Conservation (phyloP, 2,888 invertebrate genomes). For the Cheiracanthium punctorium region DNA sequence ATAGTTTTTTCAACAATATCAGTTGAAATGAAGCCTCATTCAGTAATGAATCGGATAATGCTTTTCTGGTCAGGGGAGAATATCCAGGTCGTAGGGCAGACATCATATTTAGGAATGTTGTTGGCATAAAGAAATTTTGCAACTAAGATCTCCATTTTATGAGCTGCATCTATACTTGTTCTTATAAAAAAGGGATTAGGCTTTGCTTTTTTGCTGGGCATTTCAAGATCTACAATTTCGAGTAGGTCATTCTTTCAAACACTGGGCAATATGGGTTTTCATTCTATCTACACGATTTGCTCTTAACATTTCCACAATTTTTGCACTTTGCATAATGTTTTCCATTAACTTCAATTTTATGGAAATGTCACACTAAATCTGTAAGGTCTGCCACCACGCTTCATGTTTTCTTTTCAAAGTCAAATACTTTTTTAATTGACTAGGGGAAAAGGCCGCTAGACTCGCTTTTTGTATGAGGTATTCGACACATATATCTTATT, state of each 20-base stretch:
- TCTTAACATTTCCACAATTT: too few species aligned
- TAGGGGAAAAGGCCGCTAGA: too few species aligned
- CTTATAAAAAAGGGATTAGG: background rate
- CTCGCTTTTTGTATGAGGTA: too few species aligned
- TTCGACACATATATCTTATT: too few species aligned
- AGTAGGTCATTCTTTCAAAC: background rate
- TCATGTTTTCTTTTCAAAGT: too few species aligned
- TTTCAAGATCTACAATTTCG: background rate
- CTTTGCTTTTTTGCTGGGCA: background rate
- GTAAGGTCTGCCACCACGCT: too few species aligned
- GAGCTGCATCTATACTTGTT: background rate
- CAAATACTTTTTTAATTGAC: too few species aligned
- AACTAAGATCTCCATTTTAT: background rate
- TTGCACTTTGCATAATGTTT: too few species aligned
- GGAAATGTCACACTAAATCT: too few species aligned
- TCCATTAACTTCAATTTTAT: too few species aligned
- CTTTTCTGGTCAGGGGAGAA: background rate
- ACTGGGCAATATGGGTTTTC: too few species aligned
- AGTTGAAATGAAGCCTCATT: background rate
- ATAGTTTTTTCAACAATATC: background rate
- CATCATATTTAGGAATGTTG: background rate
- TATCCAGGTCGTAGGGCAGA: background rate
- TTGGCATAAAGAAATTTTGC: constrained; percentile 6
- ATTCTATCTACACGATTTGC: too few species aligned
- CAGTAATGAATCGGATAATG: background rate